These are phyloP conservation scores for Menura novaehollandiae DNA, from an alignment of 2,113 vertebrate species.

Conservation along the genomic window DNA sequence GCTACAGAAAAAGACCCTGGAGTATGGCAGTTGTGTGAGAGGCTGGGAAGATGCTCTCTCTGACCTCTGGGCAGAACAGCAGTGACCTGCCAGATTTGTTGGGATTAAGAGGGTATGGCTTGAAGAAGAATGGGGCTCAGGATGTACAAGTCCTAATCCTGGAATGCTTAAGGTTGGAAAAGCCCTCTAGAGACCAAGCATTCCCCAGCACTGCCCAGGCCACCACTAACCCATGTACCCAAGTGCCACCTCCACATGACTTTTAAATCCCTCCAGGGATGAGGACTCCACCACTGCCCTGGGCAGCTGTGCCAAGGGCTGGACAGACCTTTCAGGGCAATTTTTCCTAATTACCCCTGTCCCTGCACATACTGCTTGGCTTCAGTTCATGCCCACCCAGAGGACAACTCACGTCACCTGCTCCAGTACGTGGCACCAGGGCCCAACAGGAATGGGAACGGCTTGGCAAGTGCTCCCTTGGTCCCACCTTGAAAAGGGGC, in stretches of 20 bases:
- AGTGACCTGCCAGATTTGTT: background rate
- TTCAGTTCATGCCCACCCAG: background rate
- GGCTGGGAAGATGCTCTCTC: background rate
- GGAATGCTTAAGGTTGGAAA: background rate
- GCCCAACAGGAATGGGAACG: fast-evolving
- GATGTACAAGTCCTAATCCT: background rate
- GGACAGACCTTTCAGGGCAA: background rate
- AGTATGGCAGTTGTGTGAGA: background rate
- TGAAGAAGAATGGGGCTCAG: background rate
- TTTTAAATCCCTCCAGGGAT: background rate
- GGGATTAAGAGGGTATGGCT: background rate
- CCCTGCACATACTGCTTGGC: background rate
- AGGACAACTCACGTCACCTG: background rate
- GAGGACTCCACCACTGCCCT: too few species aligned
- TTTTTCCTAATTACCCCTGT: background rate
- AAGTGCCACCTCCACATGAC: fast-evolving
- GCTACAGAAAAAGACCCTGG: background rate
- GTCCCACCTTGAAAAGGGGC: background rate
- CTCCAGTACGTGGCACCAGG: background rate
- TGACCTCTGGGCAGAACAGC: background rate
- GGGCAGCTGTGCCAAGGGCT: background rate
- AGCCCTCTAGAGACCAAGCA: background rate
- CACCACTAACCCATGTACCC: background rate
- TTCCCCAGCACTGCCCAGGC: background rate
- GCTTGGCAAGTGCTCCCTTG: background rate